Base-by-base conservation (phyloP, 2,888 invertebrate species). In the Chrysotoxum bicinctum region DNA sequence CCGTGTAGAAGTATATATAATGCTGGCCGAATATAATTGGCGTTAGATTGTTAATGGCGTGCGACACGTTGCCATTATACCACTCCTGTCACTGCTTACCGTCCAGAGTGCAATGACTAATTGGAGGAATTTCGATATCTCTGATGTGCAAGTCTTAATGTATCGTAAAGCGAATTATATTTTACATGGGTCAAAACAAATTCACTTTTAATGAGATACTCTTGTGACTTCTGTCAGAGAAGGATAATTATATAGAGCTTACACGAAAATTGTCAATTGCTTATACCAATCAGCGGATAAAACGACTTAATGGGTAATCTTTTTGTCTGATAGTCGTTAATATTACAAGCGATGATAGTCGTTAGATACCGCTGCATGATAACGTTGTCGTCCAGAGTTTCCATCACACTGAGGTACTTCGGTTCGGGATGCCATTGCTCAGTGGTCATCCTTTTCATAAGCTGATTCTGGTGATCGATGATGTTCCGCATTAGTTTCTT, bases 11-110 rank as follows among this genome's bases (percentile, higher is more conserved):
- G 1, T 45, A 9, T 35, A n/a, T 32, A 21, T 35, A 32, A 45
- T 45, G 26, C 14, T 60, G 35, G 50, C 23, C 16, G 37, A 56
- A 30, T 80, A 21, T 70, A 58, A 76, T 70, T 76, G 70, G 76
- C 32, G 76, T 81, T 76, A 69, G 56, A 76, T 76, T 70, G 76
- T 81, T 76, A 81, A 81, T 81, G 81, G 70, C 45, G 3, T 50
- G 26, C 62, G 30, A 56, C 54, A 70, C 45, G 50, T 37, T 72
- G 16, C 56, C 58, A 16, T 32, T 58, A 58, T 37, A 14, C 32
- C 19, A 56, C 32, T 56, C 60, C 60, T 40, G 60, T 56, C 35
- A 68, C 40, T 64, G 19, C 30, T 19, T 37, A 32, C 16, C 23
- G 23, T 45, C 43, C 23, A 3, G 37, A 6, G 16, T 19, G 30